A percentile compares a stretch with the other conserved stretches of the same genome.
These are phyloP conservation scores for Platichthys flesus DNA, from an alignment of 2,113 vertebrate species.

Conservation along the genomic window DNA sequence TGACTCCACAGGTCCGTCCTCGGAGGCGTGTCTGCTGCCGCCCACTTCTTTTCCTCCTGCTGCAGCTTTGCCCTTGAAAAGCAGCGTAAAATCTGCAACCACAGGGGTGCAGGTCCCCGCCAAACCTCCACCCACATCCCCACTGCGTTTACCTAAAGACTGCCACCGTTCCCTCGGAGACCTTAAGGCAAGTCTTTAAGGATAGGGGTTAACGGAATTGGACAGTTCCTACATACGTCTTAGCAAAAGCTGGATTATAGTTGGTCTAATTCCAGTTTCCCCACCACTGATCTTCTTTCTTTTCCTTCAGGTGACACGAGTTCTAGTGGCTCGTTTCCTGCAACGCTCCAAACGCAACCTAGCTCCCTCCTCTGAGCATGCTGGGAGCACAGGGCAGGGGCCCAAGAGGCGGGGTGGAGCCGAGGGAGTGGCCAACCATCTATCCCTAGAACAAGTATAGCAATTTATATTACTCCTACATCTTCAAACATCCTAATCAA, in stretches of 20 bases:
- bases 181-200: conserved; percentile 85
- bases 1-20: conserved; percentile 83
- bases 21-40: conserved; percentile 84
- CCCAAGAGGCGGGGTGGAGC: conserved; percentile 80
- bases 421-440: conserved; percentile 61
- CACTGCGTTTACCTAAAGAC: conserved; percentile 82
- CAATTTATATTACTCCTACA: conserved; percentile 3
- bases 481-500: background rate
- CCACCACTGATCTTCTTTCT: background rate
- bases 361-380: conserved; percentile 74
- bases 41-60: conserved; percentile 64
- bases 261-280: background rate
- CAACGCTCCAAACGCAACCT: conserved; percentile 90
- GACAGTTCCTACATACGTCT: background rate
- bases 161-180: conserved; percentile 92
- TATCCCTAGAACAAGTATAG: conserved; percentile 80
- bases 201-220: background rate
- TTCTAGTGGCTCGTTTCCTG: conserved; percentile 91
- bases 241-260: background rate
- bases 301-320: conserved; percentile 84
- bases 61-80: conserved; percentile 77
- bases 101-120: conserved; percentile 68
- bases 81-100: conserved; percentile 66
- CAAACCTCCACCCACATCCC: conserved; percentile 78
- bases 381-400: conserved; percentile 79